Base-by-base conservation (phyloP, 2,797 vertebrate species). In the Cyclopterus lumpus region DNA sequence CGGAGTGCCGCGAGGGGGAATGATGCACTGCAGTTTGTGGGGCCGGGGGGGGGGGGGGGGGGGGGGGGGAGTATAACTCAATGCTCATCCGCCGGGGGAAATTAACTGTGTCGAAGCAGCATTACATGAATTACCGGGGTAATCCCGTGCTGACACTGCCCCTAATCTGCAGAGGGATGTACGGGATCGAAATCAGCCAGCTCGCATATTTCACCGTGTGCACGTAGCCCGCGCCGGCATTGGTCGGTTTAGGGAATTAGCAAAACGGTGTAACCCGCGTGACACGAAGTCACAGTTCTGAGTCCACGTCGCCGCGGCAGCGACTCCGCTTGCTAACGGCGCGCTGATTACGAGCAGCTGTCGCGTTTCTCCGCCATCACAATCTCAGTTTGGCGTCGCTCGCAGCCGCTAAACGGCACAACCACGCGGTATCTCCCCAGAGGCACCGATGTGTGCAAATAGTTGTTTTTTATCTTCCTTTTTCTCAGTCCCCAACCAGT, bases 111-210 rank as follows among this genome's bases (percentile, higher is more conserved):
- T 86, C 77, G 80, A 91, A 88, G 83, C 85, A 60, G 88, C 88
- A 92, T 93, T 92, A 93, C 87, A 90, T 90, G 90, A 93, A 94
- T 93, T 93, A 92, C 89, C 83, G 77, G 78, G 67, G 86, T 93
- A 94, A 94, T 93, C 93, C 90, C 89, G 80, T 75, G 79, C 84
- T 91, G 81, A 89, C 73, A 83, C 76, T 88, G 81, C 77, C 83
- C 83, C 88, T 91, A 88, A 91, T 90, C 90, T 91, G 79, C 71
- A 76, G 80, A 81, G 88, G 86, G 87, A 92, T 86, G 81, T 86
- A 83, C 12, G 38, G 87, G 84, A 92, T 93, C 85, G n/a, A 89
- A 87, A 90, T 81, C 68, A 15, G n/a, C n/a, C 74, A 86, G 88
- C 20, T 79, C 79, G 71, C 75, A 81, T 88, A 86, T 89, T 89